A percentile compares a stretch with the other conserved stretches of the same genome.
These are phyloP conservation scores for Bombus ignitus DNA, from an alignment of 1,140 invertebrate species.

Conservation along the genomic window DNA sequence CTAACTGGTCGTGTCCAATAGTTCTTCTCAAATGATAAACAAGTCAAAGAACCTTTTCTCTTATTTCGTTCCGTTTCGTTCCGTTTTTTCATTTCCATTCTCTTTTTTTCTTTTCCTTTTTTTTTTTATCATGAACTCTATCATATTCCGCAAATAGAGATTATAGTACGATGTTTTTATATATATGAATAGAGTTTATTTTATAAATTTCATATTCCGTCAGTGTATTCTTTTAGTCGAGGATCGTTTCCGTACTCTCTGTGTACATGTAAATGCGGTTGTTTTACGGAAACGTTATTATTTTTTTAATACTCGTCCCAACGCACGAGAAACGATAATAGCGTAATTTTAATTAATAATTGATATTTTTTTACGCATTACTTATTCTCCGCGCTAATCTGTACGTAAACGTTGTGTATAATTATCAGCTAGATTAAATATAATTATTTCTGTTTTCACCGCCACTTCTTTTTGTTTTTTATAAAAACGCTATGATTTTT, in stretches of 20 bases:
- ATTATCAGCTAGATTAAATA: conserved; percentile 40
- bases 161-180: conserved; percentile 57
- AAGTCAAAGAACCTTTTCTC: conserved; percentile 37
- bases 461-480: conserved; percentile 34
- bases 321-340: conserved; percentile 24
- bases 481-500: conserved; percentile 4
- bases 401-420: conserved; percentile 48
- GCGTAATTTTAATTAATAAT: conserved; percentile 59
- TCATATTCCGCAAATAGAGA: conserved; percentile 33
- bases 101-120: neutral
- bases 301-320: conserved; percentile 33
- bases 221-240: conserved; percentile 59
- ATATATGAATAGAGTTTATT: conserved; percentile 48
- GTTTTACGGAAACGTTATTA: conserved; percentile 43
- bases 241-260: conserved; percentile 50
- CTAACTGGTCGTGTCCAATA: conserved; percentile 50
- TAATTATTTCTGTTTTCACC: conserved; percentile 22
- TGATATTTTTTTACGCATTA: conserved; percentile 58
- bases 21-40: conserved; percentile 21
- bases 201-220: conserved; percentile 60
- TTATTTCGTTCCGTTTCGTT: conserved; percentile 24
- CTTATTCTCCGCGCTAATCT: conserved; percentile 51
- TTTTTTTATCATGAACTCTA: conserved; percentile 31
- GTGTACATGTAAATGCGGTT: conserved; percentile 23
- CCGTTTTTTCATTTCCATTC: neutral